A percentile compares a stretch with the other conserved stretches of the same genome.
These are phyloP conservation scores for Epinephelus fuscoguttatus DNA, from an alignment of 2,113 vertebrate genomes.

Conservation along the genomic window DNA sequence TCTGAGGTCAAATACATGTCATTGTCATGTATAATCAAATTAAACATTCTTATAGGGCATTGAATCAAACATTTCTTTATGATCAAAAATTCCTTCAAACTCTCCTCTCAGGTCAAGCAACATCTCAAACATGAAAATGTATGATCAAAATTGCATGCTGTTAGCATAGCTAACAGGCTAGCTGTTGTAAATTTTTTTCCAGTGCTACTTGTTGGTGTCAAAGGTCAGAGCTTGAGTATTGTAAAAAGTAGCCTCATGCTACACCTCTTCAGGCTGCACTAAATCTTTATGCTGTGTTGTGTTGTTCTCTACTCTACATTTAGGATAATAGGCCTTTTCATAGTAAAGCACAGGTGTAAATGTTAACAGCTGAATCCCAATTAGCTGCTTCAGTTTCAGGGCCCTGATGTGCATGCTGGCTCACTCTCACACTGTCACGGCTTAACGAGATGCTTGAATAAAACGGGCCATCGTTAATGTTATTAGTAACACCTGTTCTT, in stretches of 20 bases:
- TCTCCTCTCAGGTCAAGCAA: neutral
- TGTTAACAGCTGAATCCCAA: neutral
- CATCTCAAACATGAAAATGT: constrained; percentile 1
- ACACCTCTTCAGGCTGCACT: neutral
- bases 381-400: neutral
- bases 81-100: no score
- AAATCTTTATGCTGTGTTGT: neutral
- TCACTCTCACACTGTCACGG: neutral
- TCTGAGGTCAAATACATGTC: no score
- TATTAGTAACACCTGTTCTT: neutral
- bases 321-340: neutral
- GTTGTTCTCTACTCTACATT: no score
- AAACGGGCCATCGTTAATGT: neutral
- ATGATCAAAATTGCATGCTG: neutral
- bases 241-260: neutral
- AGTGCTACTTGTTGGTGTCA: neutral
- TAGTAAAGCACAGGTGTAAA: neutral
- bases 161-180: no score
- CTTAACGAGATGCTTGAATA: neutral
- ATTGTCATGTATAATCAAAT: no score
- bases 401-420: neutral
- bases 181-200: neutral
- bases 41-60: no score
- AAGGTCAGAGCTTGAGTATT: neutral
- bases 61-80: no score